Evolutionary conservation across 2,113 vertebrate species (phyloP), one percentile per base, ranked within the genome.

Genomic region (Orthonyx spaldingii): DNA sequence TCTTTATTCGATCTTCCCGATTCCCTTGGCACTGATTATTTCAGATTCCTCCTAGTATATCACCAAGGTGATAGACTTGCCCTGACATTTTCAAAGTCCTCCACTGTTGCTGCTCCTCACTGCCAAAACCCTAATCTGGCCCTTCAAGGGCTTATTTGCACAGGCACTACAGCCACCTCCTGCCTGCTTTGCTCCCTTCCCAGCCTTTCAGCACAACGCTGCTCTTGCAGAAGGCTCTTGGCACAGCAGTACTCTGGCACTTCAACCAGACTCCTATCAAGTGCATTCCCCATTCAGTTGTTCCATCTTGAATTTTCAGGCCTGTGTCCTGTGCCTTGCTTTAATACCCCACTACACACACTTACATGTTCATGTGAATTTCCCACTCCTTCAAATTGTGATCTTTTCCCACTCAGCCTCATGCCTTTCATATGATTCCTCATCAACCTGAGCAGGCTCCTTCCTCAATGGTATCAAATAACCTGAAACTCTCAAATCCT

Each of bases 41-140:
- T 89, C 42, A 76, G 86, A 95, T 80, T 92, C 88, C 55, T 92
- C 59, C 56, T 32, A 70, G 85, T 97, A 88, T 90, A 22, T 77
- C 50, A 80, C 79, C 85, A 77, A 61, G 55, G 95, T 77, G 89
- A 88, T 5, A 4, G 66, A 75, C 28, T 53, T 81, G 81, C 64
- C 68, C 21, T 4, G 17, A 33, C 39, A 83, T 74, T 78, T 92
- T 88, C 71, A 66, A 85, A 88, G 70, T 33, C 47, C n/a, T 69
- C 57, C 81, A 33, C 60, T 53, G 50, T 3, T 61, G 55, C 46
- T 57, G 46, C 50, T 94, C 39, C 59, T 83, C 49, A 47, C 39
- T 2, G 3, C 50, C 63, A 56, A 8, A 84, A 49, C 27, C 37
- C 37, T 32, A 35, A 37, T 47, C 21, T 16, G 32, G 50, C 82